Base-by-base conservation (phyloP, 2,888 invertebrate genomes). In the Nemurella pictetii region DNA sequence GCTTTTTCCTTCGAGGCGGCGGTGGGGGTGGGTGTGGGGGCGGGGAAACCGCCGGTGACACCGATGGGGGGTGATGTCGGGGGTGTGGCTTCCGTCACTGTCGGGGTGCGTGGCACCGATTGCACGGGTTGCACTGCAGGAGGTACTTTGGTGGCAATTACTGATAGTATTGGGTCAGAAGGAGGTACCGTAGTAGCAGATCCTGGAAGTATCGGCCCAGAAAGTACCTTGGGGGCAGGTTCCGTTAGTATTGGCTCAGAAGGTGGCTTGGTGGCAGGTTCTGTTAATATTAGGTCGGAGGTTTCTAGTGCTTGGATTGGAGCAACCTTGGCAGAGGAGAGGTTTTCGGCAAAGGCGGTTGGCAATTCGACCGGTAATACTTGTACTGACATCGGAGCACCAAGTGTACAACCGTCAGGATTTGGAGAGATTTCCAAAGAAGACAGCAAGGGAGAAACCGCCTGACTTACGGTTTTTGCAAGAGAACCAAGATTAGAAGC, bases 11-110 rank as follows among this genome's bases (percentile, higher is more conserved):
- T 20, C 82, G 85, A 80, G 29, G 29, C 83, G 28, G 80, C 74
- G 30, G 85, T 83, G 30, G 85, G 80, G 25, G 85, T 74, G 78
- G 81, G 84, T n/a, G 83, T 72, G 32, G 88, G 86, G 15, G 87
- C 84, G 25, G 35, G 12, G 29, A 32, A 35, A 25, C 26, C 20
- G 36, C 74, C 74, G 9, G 32, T 9, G n/a, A n/a, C n/a, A n/a
- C 86, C 87, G 29, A 88, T 86, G 20, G 89, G 88, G 15, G 89
- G 88, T 85, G 88, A 89, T 0, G 89, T 88, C 0, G 89, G 89
- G 55, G 89, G 89, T 28, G 89, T 89, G 25, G 89, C 87, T 85
- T 88, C 89, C 5, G 85, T 89, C 29, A 89, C 87, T 26, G 88
- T 89, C 32, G 90, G 89, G 3, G 89, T 89, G 30, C 29, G 74